Percentiles rank a stretch among this genome's conserved stretches.
These are phyloP conservation scores for Gobius niger DNA, from an alignment of 2,113 vertebrate species.

Conservation along the genomic window DNA sequence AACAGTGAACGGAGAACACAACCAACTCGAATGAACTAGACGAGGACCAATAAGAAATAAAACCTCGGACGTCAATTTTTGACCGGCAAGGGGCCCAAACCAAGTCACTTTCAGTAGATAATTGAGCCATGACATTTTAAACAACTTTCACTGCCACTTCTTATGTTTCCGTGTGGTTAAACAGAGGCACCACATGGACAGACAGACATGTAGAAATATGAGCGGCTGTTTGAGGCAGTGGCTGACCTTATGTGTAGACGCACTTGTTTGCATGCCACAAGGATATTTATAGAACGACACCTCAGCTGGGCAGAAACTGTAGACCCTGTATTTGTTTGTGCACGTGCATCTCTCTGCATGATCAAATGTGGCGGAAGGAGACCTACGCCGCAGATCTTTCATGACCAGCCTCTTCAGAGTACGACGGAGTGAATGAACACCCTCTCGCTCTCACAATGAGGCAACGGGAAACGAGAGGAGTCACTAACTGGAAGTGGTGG, in stretches of 20 bases:
- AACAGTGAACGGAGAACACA: too few relatives aligned
- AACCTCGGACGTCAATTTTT: too few relatives aligned
- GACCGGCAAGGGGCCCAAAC: too few relatives aligned
- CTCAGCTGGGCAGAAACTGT: constrained; percentile 35
- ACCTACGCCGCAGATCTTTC: not conserved
- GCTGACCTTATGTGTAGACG: constrained; percentile 46
- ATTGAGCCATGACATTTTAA: not conserved
- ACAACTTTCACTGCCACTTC: not conserved
- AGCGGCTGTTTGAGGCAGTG: constrained; percentile 54
- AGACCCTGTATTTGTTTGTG: constrained; percentile 18
- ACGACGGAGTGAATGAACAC: not conserved
- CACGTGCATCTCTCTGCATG: constrained; percentile 12
- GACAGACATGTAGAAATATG: constrained; percentile 25
- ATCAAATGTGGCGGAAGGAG: not conserved
- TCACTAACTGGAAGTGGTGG: constrained; percentile 42
- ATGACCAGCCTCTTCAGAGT: not conserved
- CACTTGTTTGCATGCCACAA: constrained; percentile 52
- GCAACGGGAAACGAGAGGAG: constrained; percentile 53
- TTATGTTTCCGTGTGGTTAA: not conserved
- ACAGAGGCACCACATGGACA: not conserved
- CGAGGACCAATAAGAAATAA: too few relatives aligned
- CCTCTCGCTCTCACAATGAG: not conserved
- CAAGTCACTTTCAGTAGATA: too few relatives aligned
- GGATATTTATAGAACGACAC: constrained; percentile 60
- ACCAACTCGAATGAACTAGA: too few relatives aligned